Base-by-base conservation (phyloP, 2,797 vertebrate species). In the Coreius guichenoti region DNA sequence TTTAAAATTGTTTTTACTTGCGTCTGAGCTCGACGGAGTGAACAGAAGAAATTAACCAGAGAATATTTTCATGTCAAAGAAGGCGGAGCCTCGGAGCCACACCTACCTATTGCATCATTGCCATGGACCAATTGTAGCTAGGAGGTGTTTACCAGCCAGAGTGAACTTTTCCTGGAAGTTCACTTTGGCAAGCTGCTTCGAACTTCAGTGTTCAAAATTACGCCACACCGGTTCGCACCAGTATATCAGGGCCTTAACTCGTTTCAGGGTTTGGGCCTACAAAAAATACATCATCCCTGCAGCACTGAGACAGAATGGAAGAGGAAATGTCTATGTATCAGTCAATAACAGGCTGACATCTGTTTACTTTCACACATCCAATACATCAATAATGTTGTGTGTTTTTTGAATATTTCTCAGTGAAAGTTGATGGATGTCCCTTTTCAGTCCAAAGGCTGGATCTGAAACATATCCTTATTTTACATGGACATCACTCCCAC, bases 251-350 rank as follows among this genome's bases (percentile, higher is more conserved):
- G 6, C 6, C 61, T 3, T 51, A 13, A 23, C 19, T 75, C 1
- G 1, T 74, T 51, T 49, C 1, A 9, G 47, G 72, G 8, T 6
- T 73, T 49, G 47, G 45, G 26, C 16, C 70, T 74, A 21, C 17
- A 51, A 31, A 74, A 54, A 23, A 58, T 75, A 23, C 49, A 31
- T 85, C 77, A 88, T 87, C 82, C 83, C 36, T 89, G 81, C 65
- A 85, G 43, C 82, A 86, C 89, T 54, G 84, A 88, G 61, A 65
- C 79, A 85, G 65, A 86, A 81, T 78, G 85, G 72, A 78, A 65
- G 61, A 73, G 58, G 79, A 90, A 85, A 54, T 74, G 45, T 77
- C 76, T 80, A 74, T 19, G 56, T 79, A 85, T 84, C 56, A 45
- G 51, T 36, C 68, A 70, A 63, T 8, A 56, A 58, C 31, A 69